phyloP scores from a whole-genome alignment of 92 coral and sea anemone species.

The Porites cylindrica region DNA sequence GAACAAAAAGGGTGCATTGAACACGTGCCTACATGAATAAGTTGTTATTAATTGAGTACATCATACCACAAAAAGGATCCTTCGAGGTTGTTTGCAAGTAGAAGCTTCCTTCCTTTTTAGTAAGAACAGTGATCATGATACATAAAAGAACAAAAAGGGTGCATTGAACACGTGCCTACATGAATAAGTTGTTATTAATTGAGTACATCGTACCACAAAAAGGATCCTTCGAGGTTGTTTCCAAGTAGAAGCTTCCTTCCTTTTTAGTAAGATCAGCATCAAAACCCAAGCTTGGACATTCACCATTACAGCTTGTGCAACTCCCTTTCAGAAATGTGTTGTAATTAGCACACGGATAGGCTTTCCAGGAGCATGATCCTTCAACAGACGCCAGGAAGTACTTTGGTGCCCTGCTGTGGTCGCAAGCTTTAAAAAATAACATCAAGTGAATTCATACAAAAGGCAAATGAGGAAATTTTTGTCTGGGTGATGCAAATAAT shows the following conservation, averaged over 20 bases:
- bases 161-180: too few species aligned
- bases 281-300: conserved; percentile 57
- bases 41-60: neutral
- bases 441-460: too few species aligned
- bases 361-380: too few species aligned
- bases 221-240: conserved; percentile 33
- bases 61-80: conserved; percentile 43
- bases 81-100: conserved; percentile 34
- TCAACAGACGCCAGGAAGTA: too few species aligned
- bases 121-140: neutral
- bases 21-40: too few species aligned
- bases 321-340: conserved; percentile 48
- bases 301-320: conserved; percentile 36
- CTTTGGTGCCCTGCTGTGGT: too few species aligned
- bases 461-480: too few species aligned
- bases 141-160: too few species aligned
- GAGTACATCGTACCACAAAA: conserved; percentile 41
- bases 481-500: too few species aligned
- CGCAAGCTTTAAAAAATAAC: too few species aligned
- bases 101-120: conserved; percentile 8
- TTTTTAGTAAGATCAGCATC: conserved; percentile 33
- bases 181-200: neutral
- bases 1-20: too few species aligned
- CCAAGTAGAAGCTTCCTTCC: conserved; percentile 16
- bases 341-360: conserved; percentile 14